Evolutionary conservation across 2,113 vertebrate genomes (phyloP), one percentile per base, ranked within the genome.

Genomic region (Ranitomeya variabilis): DNA sequence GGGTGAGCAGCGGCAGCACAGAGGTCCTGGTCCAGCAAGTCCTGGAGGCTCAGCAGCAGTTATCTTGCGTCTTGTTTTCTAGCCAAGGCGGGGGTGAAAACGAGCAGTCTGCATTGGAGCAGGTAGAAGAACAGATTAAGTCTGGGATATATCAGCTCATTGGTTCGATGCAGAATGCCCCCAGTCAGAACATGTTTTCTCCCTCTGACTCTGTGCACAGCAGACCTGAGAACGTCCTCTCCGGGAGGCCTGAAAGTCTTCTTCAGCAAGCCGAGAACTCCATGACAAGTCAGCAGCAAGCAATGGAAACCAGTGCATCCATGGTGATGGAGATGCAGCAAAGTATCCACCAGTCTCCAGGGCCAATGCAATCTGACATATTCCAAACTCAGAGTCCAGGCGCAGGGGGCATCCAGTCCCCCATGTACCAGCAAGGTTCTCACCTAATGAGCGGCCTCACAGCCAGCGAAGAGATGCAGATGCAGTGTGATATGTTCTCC

Each of bases 401-500:
- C 83, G 94, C 93, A 12, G 94, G 94, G 21, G 93, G 90, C 87
- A 92, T 96, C 80, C 96, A 95, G 23, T 79, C 87, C 2, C 95
- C 95, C 64, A 94, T 95, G 2, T 94, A 95, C 0, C 95, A 96
- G 87, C 95, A 95, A 81, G 90, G 94, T 4, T 91, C 95, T 4
- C 96, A 95, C 88, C 91, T 96, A 71, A 95, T 96, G 91, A 91
- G 93, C 0, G 92, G 95, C 0, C 59, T 96, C 0, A 91, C 95
- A 4, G 71, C 92, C 0, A 91, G 1, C 0, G 95, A 96, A 62
- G 96, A 96, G 90, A 97, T 99, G 92, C 97, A 97, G 86, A 97
- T 99, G 95, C 97, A 98, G 86, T 97, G 98, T 66, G 94, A 96
- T 87, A 91, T 98, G 45, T 98, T 98, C 94, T 95, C 96, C 86